Conservation (phyloP, 2,797 vertebrate genomes). For the Alcedo atthis region DNA sequence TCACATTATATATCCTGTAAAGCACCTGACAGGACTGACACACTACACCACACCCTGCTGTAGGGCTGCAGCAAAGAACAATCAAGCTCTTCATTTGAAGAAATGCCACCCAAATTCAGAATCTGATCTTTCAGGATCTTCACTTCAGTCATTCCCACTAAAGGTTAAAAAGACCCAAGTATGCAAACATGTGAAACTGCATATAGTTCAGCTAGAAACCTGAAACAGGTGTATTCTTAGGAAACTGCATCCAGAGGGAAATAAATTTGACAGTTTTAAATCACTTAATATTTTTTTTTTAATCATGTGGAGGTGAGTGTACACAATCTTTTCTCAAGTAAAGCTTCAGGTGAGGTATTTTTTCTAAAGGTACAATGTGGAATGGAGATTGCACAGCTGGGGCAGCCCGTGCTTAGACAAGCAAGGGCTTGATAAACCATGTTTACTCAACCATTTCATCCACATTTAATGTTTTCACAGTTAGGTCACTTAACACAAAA, state of each 20-base stretch:
- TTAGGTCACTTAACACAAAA: not conserved
- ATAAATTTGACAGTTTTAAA: not conserved
- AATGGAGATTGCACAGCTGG: not conserved
- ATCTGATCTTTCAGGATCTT: not conserved
- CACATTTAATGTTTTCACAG: not conserved
- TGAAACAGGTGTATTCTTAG: not conserved
- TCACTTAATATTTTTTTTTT: not conserved
- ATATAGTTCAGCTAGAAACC: not conserved
- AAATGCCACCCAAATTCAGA: conserved; percentile 5
- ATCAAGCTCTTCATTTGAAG: not conserved
- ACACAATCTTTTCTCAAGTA: not conserved
- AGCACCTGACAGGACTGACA: not conserved
- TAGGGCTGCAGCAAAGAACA: not conserved
- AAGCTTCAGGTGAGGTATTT: not conserved
- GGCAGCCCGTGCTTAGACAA: not conserved
- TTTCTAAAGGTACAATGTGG: not conserved
- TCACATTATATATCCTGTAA: not conserved
- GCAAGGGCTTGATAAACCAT: not conserved
- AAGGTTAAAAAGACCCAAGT: not conserved
- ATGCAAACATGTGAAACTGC: not conserved
- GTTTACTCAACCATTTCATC: conserved; percentile 12
- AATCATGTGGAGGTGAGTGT: not conserved
- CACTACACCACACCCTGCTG: not conserved
- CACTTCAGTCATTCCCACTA: not conserved
- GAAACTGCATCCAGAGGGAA: not conserved